These are phyloP conservation scores for Crocallis elinguaria DNA, from an alignment of 2,888 invertebrate genomes.

Conservation along the genomic window DNA sequence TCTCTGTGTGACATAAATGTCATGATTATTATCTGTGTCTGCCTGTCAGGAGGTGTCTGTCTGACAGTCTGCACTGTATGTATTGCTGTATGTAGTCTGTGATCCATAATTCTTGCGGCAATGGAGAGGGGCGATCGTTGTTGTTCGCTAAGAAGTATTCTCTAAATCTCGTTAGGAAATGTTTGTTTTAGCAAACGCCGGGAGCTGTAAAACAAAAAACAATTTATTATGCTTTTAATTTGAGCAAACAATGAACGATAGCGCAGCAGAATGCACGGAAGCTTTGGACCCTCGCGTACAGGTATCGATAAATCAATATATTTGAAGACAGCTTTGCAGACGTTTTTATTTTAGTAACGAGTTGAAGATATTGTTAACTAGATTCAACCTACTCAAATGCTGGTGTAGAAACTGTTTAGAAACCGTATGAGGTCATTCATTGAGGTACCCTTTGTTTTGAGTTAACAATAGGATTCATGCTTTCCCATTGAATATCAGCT, in stretches of 20 bases:
- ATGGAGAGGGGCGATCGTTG: slow-evolving; percentile 11
- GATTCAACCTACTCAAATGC: background rate
- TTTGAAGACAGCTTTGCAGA: slow-evolving; percentile 44
- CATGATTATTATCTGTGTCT: too few species aligned
- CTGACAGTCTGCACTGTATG: too few species aligned
- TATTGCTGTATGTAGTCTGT: background rate
- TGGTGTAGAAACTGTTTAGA: background rate
- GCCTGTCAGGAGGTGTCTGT: too few species aligned
- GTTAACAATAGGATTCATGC: slow-evolving; percentile 27
- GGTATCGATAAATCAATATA: slow-evolving; percentile 80
- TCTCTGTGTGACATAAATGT: too few species aligned
- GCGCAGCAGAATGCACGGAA: slow-evolving; percentile 86
- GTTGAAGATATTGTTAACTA: background rate
- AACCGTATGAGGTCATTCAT: slow-evolving; percentile 17
- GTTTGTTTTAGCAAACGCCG: slow-evolving; percentile 42
- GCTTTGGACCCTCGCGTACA: slow-evolving; percentile 93
- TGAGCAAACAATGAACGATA: slow-evolving; percentile 85
- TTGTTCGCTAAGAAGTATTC: slow-evolving; percentile 1
- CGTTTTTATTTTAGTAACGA: background rate
- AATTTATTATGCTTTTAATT: slow-evolving; percentile 57
- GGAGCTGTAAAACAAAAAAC: slow-evolving; percentile 35
- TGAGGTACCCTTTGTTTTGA: slow-evolving; percentile 10
- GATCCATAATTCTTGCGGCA: slow-evolving; percentile 1
- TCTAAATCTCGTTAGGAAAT: slow-evolving; percentile 22
- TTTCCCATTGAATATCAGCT: slow-evolving; percentile 31